phyloP scores from a whole-genome alignment of 1,140 invertebrate genomes.

The roundworm (Caenorhabditis elegans) region DNA sequence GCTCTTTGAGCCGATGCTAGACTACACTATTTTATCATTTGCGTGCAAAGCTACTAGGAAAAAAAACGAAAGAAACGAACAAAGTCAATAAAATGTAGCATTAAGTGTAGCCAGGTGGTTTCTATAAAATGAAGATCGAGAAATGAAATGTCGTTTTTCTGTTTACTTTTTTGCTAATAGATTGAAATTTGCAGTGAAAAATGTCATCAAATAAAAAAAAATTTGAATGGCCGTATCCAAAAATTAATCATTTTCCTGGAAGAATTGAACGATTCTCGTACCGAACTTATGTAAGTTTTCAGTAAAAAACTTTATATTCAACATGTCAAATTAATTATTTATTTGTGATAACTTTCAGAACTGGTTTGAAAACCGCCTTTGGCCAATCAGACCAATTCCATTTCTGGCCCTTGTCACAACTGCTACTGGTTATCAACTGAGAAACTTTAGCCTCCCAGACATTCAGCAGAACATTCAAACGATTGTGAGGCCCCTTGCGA shows the following conservation, averaged over 20 bases:
- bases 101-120: background rate
- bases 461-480: background rate
- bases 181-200: background rate
- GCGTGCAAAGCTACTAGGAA: background rate
- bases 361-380: slow-evolving; percentile 37
- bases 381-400: slow-evolving; percentile 41
- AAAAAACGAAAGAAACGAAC: background rate
- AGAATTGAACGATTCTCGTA: background rate
- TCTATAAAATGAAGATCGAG: slow-evolving; percentile 7
- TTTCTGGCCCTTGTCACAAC: slow-evolving; percentile 17
- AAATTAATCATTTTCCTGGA: background rate
- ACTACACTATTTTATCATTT: background rate
- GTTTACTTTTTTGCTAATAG: background rate
- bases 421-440: slow-evolving; percentile 22
- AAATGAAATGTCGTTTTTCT: background rate
- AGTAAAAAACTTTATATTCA: background rate
- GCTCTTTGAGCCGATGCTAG: too few relatives aligned
- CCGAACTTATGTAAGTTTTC: slow-evolving; percentile 20
- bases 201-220: background rate
- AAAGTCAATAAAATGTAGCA: background rate
- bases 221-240: background rate
- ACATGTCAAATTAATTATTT: too few relatives aligned
- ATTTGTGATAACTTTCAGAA: background rate
- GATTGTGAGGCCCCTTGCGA: background rate
- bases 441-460: background rate